Conservation (phyloP, 2,797 vertebrate genomes). For the Harpagifer antarcticus region DNA sequence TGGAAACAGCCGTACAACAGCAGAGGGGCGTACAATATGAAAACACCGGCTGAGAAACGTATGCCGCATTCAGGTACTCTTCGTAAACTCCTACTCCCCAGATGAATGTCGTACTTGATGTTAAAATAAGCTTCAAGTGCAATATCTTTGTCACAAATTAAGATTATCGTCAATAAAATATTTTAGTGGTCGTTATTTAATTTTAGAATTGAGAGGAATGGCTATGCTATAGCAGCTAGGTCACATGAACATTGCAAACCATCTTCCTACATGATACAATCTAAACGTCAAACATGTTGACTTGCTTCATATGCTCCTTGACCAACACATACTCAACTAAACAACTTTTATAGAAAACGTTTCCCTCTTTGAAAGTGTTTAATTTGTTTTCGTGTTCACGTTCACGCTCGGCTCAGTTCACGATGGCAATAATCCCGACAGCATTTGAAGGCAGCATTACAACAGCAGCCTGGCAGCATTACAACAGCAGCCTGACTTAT, state of each 20-base stretch:
- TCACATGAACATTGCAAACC: background rate
- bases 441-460: slow-evolving; percentile 38
- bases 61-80: slow-evolving; percentile 54
- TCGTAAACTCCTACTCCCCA: background rate
- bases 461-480: slow-evolving; percentile 47
- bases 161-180: accelerated
- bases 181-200: background rate
- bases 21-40: slow-evolving; percentile 68
- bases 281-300: background rate
- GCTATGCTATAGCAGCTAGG: background rate
- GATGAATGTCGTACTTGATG: accelerated
- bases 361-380: background rate
- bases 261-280: background rate
- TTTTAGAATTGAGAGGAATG: background rate
- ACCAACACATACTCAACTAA: background rate
- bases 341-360: accelerated
- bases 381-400: background rate
- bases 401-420: background rate
- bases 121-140: background rate
- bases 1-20: slow-evolving; percentile 62
- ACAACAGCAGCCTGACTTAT: slow-evolving; percentile 30
- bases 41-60: slow-evolving; percentile 73
- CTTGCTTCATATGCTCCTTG: accelerated
- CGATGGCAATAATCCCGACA: background rate
- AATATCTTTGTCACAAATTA: background rate